These are phyloP conservation scores for Catotricha subobsoleta DNA, from an alignment of 2,888 invertebrate genomes.

Conservation along the genomic window DNA sequence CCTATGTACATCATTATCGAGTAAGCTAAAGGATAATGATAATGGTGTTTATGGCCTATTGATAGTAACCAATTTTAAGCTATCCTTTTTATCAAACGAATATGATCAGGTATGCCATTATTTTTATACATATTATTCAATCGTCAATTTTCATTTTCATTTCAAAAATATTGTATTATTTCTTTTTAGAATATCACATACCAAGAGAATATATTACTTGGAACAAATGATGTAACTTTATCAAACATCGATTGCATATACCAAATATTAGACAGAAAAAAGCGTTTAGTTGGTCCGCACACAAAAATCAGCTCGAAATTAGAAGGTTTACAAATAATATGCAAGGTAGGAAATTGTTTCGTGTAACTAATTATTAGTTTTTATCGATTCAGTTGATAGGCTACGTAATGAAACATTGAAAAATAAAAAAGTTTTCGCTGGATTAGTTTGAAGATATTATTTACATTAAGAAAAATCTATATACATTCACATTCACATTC, in stretches of 20 bases:
- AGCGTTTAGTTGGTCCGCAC: slow-evolving; percentile 23
- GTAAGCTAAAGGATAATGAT: slow-evolving; percentile 39
- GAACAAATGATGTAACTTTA: slow-evolving; percentile 26
- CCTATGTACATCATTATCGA: slow-evolving; percentile 50
- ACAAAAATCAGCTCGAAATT: slow-evolving; percentile 26
- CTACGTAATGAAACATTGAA: no score
- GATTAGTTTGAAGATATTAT: no score
- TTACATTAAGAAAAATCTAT: no score
- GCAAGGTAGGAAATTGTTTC: slow-evolving; percentile 17
- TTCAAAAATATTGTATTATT: slow-evolving; percentile 1
- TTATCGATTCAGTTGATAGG: no score
- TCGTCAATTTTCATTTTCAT: neutral
- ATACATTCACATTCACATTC: no score
- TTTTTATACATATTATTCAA: neutral
- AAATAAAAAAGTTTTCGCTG: no score
- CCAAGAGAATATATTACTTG: slow-evolving; percentile 25
- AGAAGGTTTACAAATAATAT: slow-evolving; percentile 26
- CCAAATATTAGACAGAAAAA: slow-evolving; percentile 21
- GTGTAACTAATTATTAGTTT: no score
- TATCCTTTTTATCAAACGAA: slow-evolving; percentile 66
- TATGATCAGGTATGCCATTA: slow-evolving; percentile 16
- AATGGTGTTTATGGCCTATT: slow-evolving; percentile 68
- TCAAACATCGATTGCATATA: slow-evolving; percentile 29
- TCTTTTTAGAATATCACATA: slow-evolving; percentile 14
- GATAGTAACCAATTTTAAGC: slow-evolving; percentile 81